Percentiles rank a stretch among this genome's conserved stretches.
phyloP scores from a whole-genome alignment of 2,113 vertebrate genomes.

The Psilopsiagon aymara region DNA sequence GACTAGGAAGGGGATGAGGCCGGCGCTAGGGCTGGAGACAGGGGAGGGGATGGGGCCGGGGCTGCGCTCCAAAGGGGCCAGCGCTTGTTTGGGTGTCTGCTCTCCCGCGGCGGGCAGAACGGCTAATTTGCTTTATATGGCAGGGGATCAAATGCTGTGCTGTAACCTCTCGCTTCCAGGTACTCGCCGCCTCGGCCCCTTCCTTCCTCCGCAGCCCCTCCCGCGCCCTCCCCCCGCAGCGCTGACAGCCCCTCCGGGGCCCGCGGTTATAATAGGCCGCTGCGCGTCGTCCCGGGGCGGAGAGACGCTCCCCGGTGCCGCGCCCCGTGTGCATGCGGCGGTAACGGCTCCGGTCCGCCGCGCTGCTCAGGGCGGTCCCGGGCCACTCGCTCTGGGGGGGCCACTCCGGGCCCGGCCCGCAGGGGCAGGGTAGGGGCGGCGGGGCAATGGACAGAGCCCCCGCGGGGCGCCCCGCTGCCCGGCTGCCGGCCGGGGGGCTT shows the following conservation, averaged over 20 bases:
- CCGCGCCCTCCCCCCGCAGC: not conserved
- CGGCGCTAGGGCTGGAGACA: rapidly evolving
- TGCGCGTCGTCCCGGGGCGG: slow-evolving; percentile 39
- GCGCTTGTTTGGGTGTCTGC: not conserved
- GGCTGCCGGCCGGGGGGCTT: not conserved
- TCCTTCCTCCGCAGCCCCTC: not conserved
- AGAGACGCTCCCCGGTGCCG: slow-evolving; percentile 20
- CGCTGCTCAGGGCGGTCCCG: not conserved
- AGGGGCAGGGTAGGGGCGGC: not conserved
- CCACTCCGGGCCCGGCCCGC: no score
- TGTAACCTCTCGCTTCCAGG: not conserved
- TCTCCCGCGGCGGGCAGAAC: not conserved
- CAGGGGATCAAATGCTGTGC: not conserved
- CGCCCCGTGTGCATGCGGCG: slow-evolving; percentile 1
- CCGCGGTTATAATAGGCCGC: slow-evolving; percentile 47
- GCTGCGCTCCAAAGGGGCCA: not conserved
- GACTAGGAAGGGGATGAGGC: not conserved
- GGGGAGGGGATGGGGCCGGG: rapidly evolving
- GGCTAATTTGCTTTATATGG: slow-evolving; percentile 26
- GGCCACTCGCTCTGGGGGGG: not conserved
- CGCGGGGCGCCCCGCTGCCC: not conserved
- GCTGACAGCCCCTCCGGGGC: slow-evolving; percentile 4
- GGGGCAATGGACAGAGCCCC: no score
- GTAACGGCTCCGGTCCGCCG: slow-evolving; percentile 2
- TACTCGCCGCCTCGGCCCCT: slow-evolving; percentile 3